Evolutionary conservation across 2,888 invertebrate genomes (phyloP), one percentile per base, ranked within the genome.

Genomic region (Volucella inflata): DNA sequence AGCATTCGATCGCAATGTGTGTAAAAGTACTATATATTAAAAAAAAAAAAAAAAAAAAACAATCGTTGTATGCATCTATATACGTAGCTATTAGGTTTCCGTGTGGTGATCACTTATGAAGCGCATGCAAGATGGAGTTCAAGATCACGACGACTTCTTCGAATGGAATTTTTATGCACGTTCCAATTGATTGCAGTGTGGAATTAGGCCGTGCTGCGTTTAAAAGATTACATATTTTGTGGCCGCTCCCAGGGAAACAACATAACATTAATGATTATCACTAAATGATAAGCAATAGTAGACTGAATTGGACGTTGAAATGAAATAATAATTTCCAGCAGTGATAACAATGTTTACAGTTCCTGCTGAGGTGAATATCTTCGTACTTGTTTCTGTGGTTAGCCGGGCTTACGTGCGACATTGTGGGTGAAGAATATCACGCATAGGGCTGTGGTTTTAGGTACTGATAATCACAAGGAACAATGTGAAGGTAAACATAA

Each of bases 41-140:
- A 30, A 30, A 30, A 6, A 6, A 2, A 30, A 30, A 30, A 6
- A 30, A 30, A 6, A 6, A 2, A 30, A 30, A 30, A 6, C 4
- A 30, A 30, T 30, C 30, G 30, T 30, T 30, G 6, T 30, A 30
- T 30, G 30, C 30, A 30, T 42, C 57, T 40, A 48, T 68, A n/a
- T n/a, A n/a, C n/a, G 17, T 12, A 30, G 70, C 30, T 11, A 62
- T 77, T 50, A 21, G 14, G 48, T 48, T 14, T 16, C 38, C 59
- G 17, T 9, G 40, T 46, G 60, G 9, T 70, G 81, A 70, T 76
- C 81, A 81, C 70, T 70, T 17, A 57, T 14, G 51, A 40, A 48
- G 70, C 70, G 70, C 81, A 71, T 81, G 81, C 55, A 76, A 21
- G 10, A 30, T 2, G 10, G 71, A 46, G 51, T 76, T 81, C 76